Evolutionary conservation across 92 coral and sea anemone genomes (phyloP).

Genomic region (Porites divaricata): DNA sequence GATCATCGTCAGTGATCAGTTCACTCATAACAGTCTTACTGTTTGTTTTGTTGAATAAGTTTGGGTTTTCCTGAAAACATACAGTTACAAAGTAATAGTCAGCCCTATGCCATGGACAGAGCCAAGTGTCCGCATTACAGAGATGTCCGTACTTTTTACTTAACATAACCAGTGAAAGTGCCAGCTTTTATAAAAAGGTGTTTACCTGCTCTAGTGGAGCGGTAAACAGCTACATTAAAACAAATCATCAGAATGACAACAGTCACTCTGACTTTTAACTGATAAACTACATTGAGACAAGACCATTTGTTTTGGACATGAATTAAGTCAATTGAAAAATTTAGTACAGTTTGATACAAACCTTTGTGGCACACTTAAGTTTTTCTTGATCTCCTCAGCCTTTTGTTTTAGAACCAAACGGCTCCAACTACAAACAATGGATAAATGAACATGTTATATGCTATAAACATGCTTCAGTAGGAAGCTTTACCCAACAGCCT

Average conservation of each 20-base stretch:
- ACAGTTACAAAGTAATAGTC: not conserved
- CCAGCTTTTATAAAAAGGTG: no score
- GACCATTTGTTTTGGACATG: not conserved
- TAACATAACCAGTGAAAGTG: no score
- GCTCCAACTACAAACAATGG: slow-evolving; percentile 68
- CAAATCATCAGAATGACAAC: no score
- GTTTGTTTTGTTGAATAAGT: slow-evolving; percentile 66
- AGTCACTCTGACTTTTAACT: no score
- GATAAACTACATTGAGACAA: not conserved
- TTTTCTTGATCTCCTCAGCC: slow-evolving; percentile 61
- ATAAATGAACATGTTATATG: not conserved
- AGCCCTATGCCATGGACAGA: no score
- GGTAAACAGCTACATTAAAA: no score
- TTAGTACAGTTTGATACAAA: not conserved
- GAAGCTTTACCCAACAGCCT: no score
- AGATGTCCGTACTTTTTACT: no score
- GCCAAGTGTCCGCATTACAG: no score
- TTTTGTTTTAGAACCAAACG: slow-evolving; percentile 62
- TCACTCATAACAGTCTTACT: slow-evolving; percentile 51
- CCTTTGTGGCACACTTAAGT: slow-evolving; percentile 75
- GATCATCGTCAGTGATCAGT: slow-evolving; percentile 18
- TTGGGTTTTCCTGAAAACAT: slow-evolving; percentile 47
- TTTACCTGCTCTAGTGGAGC: no score
- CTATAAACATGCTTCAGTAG: no score
- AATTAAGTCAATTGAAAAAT: not conserved